Percentiles rank a stretch among this genome's conserved stretches.
These are phyloP conservation scores for Pantelozetes paolii DNA, from an alignment of 2,888 invertebrate genomes.

Conservation along the genomic window DNA sequence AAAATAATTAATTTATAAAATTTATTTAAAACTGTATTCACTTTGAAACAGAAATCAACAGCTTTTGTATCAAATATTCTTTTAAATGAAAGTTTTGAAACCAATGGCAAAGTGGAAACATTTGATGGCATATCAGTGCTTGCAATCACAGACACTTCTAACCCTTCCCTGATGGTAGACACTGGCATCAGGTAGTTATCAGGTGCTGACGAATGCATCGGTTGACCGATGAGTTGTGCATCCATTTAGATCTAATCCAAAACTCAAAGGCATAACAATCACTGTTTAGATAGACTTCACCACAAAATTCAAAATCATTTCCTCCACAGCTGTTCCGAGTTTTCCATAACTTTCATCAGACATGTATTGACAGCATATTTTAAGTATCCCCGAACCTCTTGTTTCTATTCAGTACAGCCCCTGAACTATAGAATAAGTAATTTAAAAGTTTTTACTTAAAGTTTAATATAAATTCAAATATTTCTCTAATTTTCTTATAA, in stretches of 20 bases:
- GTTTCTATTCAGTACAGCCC: neutral
- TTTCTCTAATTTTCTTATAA: too few species aligned
- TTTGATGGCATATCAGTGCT: constrained; percentile 3
- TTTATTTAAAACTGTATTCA: neutral
- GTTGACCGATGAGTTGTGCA: neutral
- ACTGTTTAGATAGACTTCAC: neutral
- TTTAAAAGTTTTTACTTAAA: too few species aligned
- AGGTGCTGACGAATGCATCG: too few species aligned
- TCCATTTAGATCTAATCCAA: neutral
- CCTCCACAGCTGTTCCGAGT: constrained; percentile 15
- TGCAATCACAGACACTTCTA: constrained; percentile 32
- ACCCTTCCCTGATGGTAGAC: neutral
- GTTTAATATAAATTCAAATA: too few species aligned
- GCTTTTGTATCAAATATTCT: constrained; percentile 28
- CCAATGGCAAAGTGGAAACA: constrained; percentile 1
- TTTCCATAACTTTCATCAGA: neutral
- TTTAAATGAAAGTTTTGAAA: constrained; percentile 8
- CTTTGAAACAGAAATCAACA: constrained; percentile 8
- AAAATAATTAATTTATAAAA: neutral
- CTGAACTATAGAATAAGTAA: neutral
- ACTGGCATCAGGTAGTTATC: too few species aligned
- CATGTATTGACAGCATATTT: constrained; percentile 14
- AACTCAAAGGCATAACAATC: neutral
- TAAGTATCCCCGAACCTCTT: constrained; percentile 1
- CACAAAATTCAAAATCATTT: constrained; percentile 14